phyloP scores from a whole-genome alignment of 1,140 invertebrate species.

The Zaprionus ornatus region DNA sequence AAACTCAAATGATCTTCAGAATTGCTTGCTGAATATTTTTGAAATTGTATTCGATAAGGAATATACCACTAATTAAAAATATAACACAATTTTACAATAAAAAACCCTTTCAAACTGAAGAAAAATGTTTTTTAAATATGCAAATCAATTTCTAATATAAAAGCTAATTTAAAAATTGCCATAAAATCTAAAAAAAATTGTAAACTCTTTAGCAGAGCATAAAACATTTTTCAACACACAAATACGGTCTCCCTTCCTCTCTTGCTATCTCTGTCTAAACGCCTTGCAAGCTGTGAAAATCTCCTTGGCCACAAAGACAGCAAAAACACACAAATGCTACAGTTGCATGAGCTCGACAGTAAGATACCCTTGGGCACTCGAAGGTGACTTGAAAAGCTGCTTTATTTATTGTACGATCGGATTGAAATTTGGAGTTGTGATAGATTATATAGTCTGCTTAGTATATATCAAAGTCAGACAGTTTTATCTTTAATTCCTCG shows the following conservation, averaged over 20 bases:
- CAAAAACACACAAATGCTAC: conserved; percentile 28
- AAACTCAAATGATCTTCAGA: neutral
- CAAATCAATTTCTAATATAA: neutral
- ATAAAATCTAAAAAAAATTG: neutral
- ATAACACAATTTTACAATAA: neutral
- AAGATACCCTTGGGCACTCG: too few species aligned
- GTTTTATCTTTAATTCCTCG: too few species aligned
- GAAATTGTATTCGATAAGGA: too few species aligned
- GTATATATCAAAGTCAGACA: too few species aligned
- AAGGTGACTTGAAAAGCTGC: too few species aligned
- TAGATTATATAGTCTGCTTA: too few species aligned
- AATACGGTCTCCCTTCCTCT: neutral
- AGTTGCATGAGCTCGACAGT: too few species aligned
- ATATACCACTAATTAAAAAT: neutral
- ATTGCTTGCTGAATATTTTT: neutral
- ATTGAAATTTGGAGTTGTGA: too few species aligned
- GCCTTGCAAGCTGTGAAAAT: conserved; percentile 9
- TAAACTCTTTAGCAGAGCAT: conserved; percentile 4
- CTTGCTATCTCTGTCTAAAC: neutral
- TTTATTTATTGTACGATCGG: too few species aligned
- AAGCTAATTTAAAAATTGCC: neutral
- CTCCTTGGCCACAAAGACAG: conserved; percentile 23
- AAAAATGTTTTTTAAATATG: neutral
- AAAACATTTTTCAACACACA: conserved; percentile 19
- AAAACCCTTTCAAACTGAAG: neutral